phyloP scores from a whole-genome alignment of 2,888 invertebrate genomes.

The Euplagia quadripunctaria region DNA sequence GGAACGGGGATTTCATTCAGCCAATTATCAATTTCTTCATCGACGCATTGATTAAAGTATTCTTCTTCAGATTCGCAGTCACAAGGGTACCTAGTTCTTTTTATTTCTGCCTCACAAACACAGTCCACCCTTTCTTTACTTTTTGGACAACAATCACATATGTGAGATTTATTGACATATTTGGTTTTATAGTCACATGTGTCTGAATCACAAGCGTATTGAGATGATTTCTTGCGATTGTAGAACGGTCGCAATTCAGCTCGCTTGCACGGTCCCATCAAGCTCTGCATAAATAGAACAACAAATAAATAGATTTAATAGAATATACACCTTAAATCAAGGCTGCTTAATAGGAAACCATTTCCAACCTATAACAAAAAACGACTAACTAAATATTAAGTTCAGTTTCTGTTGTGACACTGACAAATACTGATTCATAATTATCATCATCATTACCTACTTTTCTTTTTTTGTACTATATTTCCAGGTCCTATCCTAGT shows the following conservation, averaged over 20 bases:
- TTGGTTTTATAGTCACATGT: background rate
- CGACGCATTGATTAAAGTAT: slow-evolving; percentile 35
- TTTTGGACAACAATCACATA: slow-evolving; percentile 14
- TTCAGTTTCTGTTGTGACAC: too few species aligned
- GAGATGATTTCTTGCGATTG: slow-evolving; percentile 1
- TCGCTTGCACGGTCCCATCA: slow-evolving; percentile 3
- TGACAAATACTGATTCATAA: too few species aligned
- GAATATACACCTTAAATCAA: background rate
- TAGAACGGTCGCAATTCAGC: background rate
- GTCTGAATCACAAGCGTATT: slow-evolving; percentile 7
- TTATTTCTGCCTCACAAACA: background rate
- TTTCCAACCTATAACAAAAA: too few species aligned
- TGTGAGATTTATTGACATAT: background rate
- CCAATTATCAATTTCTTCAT: slow-evolving; percentile 56
- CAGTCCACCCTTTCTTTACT: background rate
- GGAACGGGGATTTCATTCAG: slow-evolving; percentile 58
- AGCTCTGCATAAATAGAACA: slow-evolving; percentile 3
- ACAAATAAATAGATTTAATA: background rate
- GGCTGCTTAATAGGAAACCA: too few species aligned
- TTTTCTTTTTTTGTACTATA: too few species aligned
- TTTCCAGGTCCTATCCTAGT: too few species aligned
- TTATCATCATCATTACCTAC: too few species aligned
- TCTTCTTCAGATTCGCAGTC: slow-evolving; percentile 9
- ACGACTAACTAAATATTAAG: too few species aligned
- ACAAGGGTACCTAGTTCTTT: slow-evolving; percentile 10